Evolutionary conservation across 2,888 invertebrate genomes (phyloP), one percentile per base, ranked within the genome.

Genomic region (Cephus sareptanus): DNA sequence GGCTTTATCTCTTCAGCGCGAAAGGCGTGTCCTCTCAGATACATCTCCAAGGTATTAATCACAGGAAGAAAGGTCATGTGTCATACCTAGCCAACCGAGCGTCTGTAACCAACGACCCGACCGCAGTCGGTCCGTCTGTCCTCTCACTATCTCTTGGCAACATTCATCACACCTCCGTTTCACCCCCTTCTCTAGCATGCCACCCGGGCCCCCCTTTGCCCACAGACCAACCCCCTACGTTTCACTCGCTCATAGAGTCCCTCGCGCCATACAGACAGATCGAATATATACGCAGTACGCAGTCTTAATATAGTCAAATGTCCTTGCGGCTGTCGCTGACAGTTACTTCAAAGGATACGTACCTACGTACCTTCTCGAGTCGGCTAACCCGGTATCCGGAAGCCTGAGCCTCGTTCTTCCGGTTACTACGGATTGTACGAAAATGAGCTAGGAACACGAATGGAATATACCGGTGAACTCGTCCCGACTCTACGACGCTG

Each of bases 41-140:
- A 78, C 74, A 79, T 75, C 76, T 77, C 68, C 68, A 69, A 79
- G 76, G 79, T 79, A 79, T 79, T 79, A 76, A 76, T 76, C 79
- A 76, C 79, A 74, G 37, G 79, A 79, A 76, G 79, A 76, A 79
- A 76, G 79, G 79, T 79, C 79, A 76, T 79, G 76, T 76, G 78
- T 78, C 78, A 79, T 74, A 79, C 76, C 76, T 79, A 69, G 79
- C 74, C 73, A 79, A 73, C 76, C 69, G 76, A 76, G 79, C 76
- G 79, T 77, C 79, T 79, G 79, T 79, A 74, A 79, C 76, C 76
- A 76, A 74, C 79, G 76, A 74, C 76, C 79, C 73, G 78, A 69
- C 76, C 31, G 33, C 31, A 75, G 35, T 73, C 69, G 76, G 76
- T 37, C 73, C 75, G 78, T 76, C 75, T 73, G 78, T 78, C 78